phyloP scores from a whole-genome alignment of 2,113 vertebrate species.

The Alethe castanea region DNA sequence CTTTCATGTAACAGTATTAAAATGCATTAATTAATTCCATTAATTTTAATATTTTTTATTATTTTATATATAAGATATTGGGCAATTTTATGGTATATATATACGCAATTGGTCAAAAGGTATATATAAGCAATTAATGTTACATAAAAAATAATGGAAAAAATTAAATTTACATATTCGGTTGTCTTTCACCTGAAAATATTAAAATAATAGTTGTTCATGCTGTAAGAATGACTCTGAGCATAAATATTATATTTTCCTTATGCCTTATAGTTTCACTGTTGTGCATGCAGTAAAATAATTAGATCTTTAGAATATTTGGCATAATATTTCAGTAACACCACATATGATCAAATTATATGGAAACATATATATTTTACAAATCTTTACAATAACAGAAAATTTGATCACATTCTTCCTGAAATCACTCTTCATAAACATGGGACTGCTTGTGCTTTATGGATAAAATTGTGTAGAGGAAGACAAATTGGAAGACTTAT shows the following conservation, averaged over 20 bases:
- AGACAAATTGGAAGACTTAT: background rate
- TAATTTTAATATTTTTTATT: background rate
- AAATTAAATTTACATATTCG: background rate
- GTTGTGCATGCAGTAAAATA: background rate
- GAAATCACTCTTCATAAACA: background rate
- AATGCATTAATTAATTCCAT: background rate
- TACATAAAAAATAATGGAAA: background rate
- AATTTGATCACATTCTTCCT: background rate
- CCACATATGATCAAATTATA: background rate
- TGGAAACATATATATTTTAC: background rate
- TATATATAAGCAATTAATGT: background rate
- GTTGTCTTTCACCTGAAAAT: background rate
- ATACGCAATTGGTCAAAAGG: background rate
- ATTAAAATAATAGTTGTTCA: background rate
- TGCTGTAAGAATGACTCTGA: background rate
- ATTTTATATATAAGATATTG: background rate
- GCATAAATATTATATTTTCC: background rate
- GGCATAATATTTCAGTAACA: background rate
- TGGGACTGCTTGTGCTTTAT: background rate
- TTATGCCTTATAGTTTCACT: background rate
- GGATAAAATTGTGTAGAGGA: background rate
- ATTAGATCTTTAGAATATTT: background rate
- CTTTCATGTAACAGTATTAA: background rate
- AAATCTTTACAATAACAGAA: background rate
- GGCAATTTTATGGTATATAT: too few relatives aligned